Conservation (phyloP, 2,113 vertebrate genomes). For the Crotalus viridis region DNA sequence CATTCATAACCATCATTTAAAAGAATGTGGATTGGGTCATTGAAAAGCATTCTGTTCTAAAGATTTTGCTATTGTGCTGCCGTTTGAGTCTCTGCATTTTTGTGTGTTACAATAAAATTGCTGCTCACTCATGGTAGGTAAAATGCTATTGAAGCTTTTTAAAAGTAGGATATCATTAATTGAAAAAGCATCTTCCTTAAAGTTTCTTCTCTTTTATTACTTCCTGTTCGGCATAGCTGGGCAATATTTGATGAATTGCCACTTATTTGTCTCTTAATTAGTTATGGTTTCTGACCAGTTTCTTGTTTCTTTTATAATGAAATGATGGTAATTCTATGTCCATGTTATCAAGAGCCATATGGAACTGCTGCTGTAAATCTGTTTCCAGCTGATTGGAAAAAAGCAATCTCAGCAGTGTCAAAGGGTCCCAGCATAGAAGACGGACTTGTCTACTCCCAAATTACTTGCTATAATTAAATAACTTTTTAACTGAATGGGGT, state of each 20-base stretch:
- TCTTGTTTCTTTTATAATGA: neutral
- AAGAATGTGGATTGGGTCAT: neutral
- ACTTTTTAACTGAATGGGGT: neutral
- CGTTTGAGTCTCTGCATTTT: neutral
- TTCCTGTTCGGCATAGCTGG: neutral
- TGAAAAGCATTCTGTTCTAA: neutral
- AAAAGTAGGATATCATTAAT: neutral
- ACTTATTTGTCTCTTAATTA: neutral
- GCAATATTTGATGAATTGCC: neutral
- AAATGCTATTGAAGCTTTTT: neutral
- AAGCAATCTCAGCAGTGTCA: neutral
- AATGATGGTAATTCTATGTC: neutral
- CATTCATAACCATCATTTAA: neutral
- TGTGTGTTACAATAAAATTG: neutral
- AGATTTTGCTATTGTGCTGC: neutral
- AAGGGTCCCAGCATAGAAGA: neutral
- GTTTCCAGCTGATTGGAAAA: neutral
- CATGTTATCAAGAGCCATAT: neutral
- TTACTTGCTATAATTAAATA: neutral
- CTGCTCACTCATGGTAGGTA: neutral
- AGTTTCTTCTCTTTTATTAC: neutral
- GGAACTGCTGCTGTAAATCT: neutral
- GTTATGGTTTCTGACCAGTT: neutral
- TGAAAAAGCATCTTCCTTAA: neutral
- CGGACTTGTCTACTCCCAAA: neutral